A percentile compares a stretch with the other conserved stretches of the same genome.
Evolutionary conservation across 37 sponge, comb jelly and placozoan genomes (phyloP).

Genomic region (Tethya wilhelma): DNA sequence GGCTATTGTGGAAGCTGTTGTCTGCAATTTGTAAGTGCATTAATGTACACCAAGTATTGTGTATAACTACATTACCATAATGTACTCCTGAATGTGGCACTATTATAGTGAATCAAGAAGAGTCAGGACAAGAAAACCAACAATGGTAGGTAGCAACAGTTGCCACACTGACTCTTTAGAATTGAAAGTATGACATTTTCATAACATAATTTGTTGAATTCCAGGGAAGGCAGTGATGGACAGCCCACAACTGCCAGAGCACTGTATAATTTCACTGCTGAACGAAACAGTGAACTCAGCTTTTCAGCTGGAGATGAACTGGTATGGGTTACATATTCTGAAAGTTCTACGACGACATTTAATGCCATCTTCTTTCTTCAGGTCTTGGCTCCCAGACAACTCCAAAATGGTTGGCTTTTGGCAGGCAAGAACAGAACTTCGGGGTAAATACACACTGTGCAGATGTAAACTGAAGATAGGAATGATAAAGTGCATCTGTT

Average conservation of each 20-base stretch:
- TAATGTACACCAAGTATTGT: not conserved
- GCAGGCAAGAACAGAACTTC: slow-evolving; percentile 48
- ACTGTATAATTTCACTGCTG: slow-evolving; percentile 64
- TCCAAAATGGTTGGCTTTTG: slow-evolving; percentile 70
- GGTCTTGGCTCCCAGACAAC: slow-evolving; percentile 66
- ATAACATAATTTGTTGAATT: too few species aligned
- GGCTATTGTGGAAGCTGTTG: slow-evolving; percentile 78
- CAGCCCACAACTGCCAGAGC: slow-evolving; percentile 50
- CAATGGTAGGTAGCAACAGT: not conserved
- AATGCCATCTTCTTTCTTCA: slow-evolving; percentile 2
- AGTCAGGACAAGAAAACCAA: slow-evolving; percentile 1
- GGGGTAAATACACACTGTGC: slow-evolving; percentile 50
- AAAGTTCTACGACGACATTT: not conserved
- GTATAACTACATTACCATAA: not conserved
- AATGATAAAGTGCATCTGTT: too few species aligned
- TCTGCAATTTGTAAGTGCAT: slow-evolving; percentile 27
- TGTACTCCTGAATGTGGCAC: not conserved
- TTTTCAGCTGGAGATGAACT: slow-evolving; percentile 73
- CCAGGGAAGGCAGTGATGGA: slow-evolving; percentile 9
- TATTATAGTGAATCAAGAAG: not conserved
- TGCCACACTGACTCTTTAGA: too few species aligned
- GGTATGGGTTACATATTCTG: slow-evolving; percentile 10
- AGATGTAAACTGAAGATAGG: not conserved
- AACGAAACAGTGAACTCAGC: slow-evolving; percentile 56
- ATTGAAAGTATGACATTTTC: too few species aligned